Conservation (phyloP, 2,797 vertebrate genomes). For the Gouania willdenowi region DNA sequence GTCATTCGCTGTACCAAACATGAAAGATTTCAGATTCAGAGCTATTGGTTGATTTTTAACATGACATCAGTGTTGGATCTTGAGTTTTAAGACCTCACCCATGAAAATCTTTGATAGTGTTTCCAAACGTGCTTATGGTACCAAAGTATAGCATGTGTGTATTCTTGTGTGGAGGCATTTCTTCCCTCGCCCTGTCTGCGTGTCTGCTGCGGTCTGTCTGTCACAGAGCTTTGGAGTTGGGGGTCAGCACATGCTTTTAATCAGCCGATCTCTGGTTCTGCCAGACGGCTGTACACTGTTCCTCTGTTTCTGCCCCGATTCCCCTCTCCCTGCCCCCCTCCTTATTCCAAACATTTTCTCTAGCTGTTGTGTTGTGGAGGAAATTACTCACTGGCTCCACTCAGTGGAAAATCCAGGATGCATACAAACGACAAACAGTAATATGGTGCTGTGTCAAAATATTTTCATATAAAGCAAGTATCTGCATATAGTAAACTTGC, state of each 20-base stretch:
- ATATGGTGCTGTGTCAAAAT: too few relatives aligned
- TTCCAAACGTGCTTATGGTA: background rate
- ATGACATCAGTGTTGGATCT: slow-evolving; percentile 1
- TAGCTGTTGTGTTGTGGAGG: slow-evolving; percentile 2
- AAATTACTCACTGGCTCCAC: slow-evolving; percentile 41
- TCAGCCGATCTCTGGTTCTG: slow-evolving; percentile 38
- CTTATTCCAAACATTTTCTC: slow-evolving; percentile 13
- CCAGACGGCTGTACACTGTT: slow-evolving; percentile 28
- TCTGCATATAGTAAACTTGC: too few relatives aligned
- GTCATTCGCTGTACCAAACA: slow-evolving; percentile 20
- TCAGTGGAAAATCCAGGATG: slow-evolving; percentile 17
- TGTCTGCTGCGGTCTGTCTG: slow-evolving; percentile 43
- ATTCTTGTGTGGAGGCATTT: slow-evolving; percentile 15
- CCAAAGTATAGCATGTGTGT: background rate
- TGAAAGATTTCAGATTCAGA: background rate
- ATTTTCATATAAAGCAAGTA: too few relatives aligned
- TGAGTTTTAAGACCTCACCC: slow-evolving; percentile 9
- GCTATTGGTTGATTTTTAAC: slow-evolving; percentile 5
- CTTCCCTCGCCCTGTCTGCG: slow-evolving; percentile 32
- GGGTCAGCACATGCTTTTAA: slow-evolving; percentile 61
- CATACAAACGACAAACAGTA: too few relatives aligned
- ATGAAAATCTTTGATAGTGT: background rate
- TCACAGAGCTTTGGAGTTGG: slow-evolving; percentile 32
- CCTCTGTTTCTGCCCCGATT: slow-evolving; percentile 5
- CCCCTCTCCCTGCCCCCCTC: slow-evolving; percentile 1